A percentile compares a stretch with the other conserved stretches of the same genome.
phyloP scores from a whole-genome alignment of 2,888 invertebrate genomes.

The Cyclophora albipunctata region DNA sequence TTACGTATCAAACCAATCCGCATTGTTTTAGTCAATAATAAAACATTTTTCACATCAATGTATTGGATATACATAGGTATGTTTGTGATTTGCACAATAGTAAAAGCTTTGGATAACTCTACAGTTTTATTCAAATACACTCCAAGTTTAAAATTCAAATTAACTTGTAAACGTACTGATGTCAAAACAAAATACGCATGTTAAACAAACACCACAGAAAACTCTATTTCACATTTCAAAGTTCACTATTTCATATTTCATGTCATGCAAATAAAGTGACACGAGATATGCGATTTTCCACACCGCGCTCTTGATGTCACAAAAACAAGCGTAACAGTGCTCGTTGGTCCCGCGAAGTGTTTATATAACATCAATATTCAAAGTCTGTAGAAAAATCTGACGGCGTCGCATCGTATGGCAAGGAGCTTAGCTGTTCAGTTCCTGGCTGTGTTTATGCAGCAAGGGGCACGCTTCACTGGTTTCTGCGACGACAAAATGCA shows the following conservation, averaged over 20 bases:
- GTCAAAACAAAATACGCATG: too few relatives aligned
- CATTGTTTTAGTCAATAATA: too few relatives aligned
- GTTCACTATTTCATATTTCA: constrained; percentile 12
- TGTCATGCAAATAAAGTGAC: constrained; percentile 11
- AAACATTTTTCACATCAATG: too few relatives aligned
- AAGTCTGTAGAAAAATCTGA: constrained; percentile 52
- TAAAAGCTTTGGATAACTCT: too few relatives aligned
- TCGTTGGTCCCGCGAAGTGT: constrained; percentile 24
- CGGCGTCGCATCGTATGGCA: constrained; percentile 26
- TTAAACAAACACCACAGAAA: neutral
- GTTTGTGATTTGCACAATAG: too few relatives aligned
- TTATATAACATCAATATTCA: constrained; percentile 58
- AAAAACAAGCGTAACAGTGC: constrained; percentile 25
- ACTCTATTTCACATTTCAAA: constrained; percentile 8
- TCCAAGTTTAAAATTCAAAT: too few relatives aligned
- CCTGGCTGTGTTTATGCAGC: constrained; percentile 54
- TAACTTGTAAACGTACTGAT: too few relatives aligned
- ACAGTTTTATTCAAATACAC: too few relatives aligned
- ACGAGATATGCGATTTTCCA: constrained; percentile 20
- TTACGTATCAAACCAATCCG: too few relatives aligned
- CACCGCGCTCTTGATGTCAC: constrained; percentile 24
- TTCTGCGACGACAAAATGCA: constrained; percentile 70
- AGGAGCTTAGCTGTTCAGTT: constrained; percentile 41
- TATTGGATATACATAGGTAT: too few relatives aligned
- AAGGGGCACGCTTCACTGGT: constrained; percentile 50